Evolutionary conservation across 2,797 vertebrate species (phyloP).

Genomic region (Spondyliosoma cantharus): DNA sequence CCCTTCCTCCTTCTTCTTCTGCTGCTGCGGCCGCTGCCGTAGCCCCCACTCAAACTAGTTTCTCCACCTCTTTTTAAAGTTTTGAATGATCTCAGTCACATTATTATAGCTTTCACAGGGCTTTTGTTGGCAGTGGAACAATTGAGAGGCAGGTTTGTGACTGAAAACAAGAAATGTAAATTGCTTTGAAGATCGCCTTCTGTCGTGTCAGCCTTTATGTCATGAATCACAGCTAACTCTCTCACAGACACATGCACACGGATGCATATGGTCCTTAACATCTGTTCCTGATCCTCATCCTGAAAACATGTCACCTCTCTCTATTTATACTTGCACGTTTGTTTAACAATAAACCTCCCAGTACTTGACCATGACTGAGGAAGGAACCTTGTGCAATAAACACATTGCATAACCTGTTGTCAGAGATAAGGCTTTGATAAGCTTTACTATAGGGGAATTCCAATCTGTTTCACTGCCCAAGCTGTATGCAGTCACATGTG

Average conservation of each 20-base stretch:
- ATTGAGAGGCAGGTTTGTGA: not conserved
- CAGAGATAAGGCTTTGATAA: slow-evolving; percentile 58
- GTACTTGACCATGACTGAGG: slow-evolving; percentile 19
- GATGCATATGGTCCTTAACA: slow-evolving; percentile 8
- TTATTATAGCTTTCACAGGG: not conserved
- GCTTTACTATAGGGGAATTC: slow-evolving; percentile 33
- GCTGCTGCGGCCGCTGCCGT: slow-evolving; percentile 9
- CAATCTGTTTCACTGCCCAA: not conserved
- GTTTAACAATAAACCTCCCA: slow-evolving; percentile 40
- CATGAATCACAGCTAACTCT: slow-evolving; percentile 16
- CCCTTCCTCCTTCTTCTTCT: slow-evolving; percentile 23
- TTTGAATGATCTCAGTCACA: slow-evolving; percentile 30
- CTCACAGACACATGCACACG: not conserved
- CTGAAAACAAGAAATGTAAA: slow-evolving; percentile 28
- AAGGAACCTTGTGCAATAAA: slow-evolving; percentile 56
- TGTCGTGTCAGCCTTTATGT: not conserved
- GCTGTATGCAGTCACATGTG: slow-evolving; percentile 9
- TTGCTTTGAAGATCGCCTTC: not conserved
- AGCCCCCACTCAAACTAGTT: slow-evolving; percentile 34
- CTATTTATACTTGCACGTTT: not conserved
- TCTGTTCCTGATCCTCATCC: slow-evolving; percentile 34
- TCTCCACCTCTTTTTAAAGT: slow-evolving; percentile 21
- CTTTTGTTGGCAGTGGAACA: slow-evolving; percentile 16
- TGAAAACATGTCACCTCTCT: slow-evolving; percentile 43
- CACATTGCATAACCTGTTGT: slow-evolving; percentile 52